Percentiles rank a stretch among this genome's conserved stretches.
Evolutionary conservation across 2,888 invertebrate species (phyloP).

Genomic region (Drosophila pseudotalamancana): DNA sequence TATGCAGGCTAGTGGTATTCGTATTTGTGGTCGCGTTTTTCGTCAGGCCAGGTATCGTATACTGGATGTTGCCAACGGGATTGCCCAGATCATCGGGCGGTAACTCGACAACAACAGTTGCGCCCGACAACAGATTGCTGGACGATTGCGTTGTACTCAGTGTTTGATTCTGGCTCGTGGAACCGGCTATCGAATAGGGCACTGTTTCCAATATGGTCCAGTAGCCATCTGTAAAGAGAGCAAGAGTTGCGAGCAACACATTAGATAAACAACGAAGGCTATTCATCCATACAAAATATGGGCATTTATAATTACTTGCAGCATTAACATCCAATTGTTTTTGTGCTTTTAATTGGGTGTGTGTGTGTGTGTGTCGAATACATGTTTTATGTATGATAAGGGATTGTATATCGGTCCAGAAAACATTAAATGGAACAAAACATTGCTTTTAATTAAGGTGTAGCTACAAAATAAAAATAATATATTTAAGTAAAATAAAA

Average conservation of each 20-base stretch:
- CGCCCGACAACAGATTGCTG: slow-evolving; percentile 70
- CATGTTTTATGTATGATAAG: not conserved
- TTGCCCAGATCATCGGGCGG: slow-evolving; percentile 81
- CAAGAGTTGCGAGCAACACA: slow-evolving; percentile 1
- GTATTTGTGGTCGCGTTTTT: slow-evolving; percentile 68
- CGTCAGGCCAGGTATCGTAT: slow-evolving; percentile 77
- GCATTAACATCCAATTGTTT: slow-evolving; percentile 40
- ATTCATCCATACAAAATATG: not conserved
- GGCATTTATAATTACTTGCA: slow-evolving; percentile 60
- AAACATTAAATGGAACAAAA: not conserved
- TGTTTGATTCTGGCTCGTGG: slow-evolving; percentile 43
- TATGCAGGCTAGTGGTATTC: slow-evolving; percentile 53
- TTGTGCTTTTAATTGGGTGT: slow-evolving; percentile 24
- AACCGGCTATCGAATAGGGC: slow-evolving; percentile 79
- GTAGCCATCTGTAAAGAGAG: slow-evolving; percentile 78
- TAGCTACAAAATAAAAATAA: slow-evolving; percentile 2
- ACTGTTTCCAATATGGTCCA: slow-evolving; percentile 84
- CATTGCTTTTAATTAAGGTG: not conserved
- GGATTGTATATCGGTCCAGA: not conserved
- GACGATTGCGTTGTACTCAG: slow-evolving; percentile 49
- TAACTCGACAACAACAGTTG: slow-evolving; percentile 83
- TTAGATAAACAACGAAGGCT: not conserved
- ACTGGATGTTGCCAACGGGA: slow-evolving; percentile 81
- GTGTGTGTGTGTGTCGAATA: slow-evolving; percentile 14
- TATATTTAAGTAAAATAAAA: not conserved